Conservation (phyloP, 2,113 vertebrate genomes). For the Myodes glareolus region DNA sequence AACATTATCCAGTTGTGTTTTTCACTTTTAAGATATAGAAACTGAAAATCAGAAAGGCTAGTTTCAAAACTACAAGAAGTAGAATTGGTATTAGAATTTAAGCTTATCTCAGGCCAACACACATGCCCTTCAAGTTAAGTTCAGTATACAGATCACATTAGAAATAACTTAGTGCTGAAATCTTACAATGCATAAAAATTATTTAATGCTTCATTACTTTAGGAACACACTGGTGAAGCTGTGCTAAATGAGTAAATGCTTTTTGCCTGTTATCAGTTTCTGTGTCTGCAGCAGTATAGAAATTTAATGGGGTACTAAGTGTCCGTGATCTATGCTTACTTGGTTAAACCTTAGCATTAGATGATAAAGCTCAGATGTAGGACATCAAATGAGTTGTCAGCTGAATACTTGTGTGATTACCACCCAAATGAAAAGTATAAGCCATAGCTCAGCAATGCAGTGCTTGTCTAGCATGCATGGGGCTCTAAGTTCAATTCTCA, state of each 20-base stretch:
- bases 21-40: background rate
- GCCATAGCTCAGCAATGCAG: background rate
- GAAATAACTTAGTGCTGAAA: conserved; percentile 27
- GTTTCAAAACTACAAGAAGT: background rate
- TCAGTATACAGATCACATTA: conserved; percentile 41
- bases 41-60: background rate
- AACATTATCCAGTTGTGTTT: background rate
- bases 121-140: background rate
- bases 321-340: background rate
- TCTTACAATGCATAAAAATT: background rate
- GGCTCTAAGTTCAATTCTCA: background rate
- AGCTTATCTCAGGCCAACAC: background rate
- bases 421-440: background rate
- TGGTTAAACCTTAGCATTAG: background rate
- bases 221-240: background rate
- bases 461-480: background rate
- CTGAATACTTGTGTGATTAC: background rate
- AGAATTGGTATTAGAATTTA: conserved; percentile 1
- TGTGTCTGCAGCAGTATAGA: background rate
- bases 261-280: conserved; percentile 1
- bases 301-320: background rate
- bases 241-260: background rate
- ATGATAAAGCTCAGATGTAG: conserved; percentile 5
- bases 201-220: conserved; percentile 23
- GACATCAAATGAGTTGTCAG: conserved; percentile 34